phyloP scores from a whole-genome alignment of 1,140 invertebrate genomes.

The Brachionus angularis region DNA sequence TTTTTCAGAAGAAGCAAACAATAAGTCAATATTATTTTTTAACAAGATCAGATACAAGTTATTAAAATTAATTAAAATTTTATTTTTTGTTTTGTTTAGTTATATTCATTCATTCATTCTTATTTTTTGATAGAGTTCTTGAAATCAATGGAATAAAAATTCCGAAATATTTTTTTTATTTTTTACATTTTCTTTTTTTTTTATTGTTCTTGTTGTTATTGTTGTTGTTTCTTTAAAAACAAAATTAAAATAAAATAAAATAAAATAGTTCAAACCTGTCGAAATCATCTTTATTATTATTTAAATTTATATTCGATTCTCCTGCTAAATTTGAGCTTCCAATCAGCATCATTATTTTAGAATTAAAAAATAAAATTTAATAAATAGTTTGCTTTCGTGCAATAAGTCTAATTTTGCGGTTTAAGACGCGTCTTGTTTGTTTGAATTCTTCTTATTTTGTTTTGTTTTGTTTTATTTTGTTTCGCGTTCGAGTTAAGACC shows the following conservation, averaged over 20 bases:
- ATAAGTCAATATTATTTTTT: no score
- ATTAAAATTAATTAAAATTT: no score
- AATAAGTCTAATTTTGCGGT: constrained; percentile 19
- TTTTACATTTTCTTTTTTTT: neutral
- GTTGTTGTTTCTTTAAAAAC: neutral
- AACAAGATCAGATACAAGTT: no score
- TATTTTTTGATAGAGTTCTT: no score
- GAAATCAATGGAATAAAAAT: no score
- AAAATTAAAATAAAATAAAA: neutral
- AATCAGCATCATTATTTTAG: constrained; percentile 34
- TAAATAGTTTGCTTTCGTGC: no score
- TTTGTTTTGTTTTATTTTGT: no score
- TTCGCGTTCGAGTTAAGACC: constrained; percentile 25
- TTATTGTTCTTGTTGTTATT: neutral
- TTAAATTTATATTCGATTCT: no score
- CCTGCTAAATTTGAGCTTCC: constrained; percentile 22
- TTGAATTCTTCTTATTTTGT: no score
- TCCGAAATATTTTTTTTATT: neutral
- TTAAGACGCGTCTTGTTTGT: constrained; percentile 41
- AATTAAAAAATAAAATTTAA: neutral
- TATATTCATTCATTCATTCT: no score
- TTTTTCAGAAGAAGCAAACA: no score
- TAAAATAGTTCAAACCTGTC: constrained; percentile 15
- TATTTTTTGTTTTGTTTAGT: no score
- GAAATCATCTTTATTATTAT: constrained; percentile 25